Evolutionary conservation across 2,797 vertebrate species (phyloP).

Genomic region (Benthosema pterotum): DNA sequence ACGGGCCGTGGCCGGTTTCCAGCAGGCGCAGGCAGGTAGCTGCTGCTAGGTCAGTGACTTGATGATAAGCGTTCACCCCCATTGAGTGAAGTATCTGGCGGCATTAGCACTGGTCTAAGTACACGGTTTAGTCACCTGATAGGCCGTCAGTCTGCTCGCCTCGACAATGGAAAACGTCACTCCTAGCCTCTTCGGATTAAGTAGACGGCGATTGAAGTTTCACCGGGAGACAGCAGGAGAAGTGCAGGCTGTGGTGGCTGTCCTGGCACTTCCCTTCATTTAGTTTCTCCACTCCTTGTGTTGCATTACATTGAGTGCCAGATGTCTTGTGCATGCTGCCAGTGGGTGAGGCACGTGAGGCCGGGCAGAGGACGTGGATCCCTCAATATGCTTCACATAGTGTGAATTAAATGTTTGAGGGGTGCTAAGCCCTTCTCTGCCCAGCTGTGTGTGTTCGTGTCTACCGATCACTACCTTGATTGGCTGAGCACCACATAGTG

Average conservation of each 20-base stretch:
- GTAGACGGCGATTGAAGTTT: constrained; percentile 69
- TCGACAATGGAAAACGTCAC: constrained; percentile 53
- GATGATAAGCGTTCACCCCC: constrained; percentile 66
- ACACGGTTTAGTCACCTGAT: constrained; percentile 44
- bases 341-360: too few relatives aligned
- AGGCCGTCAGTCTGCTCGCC: constrained; percentile 42
- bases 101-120: constrained; percentile 59
- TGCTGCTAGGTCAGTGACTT: constrained; percentile 62
- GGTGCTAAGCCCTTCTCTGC: too few relatives aligned
- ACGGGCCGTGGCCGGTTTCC: constrained; percentile 33
- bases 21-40: constrained; percentile 38
- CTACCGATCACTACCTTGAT: too few relatives aligned
- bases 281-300: constrained; percentile 29
- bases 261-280: constrained; percentile 32
- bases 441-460: too few relatives aligned
- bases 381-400: too few relatives aligned
- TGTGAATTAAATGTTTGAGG: too few relatives aligned
- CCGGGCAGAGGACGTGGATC: too few relatives aligned
- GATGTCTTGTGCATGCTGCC: too few relatives aligned
- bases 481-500: too few relatives aligned
- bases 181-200: constrained; percentile 63
- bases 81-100: constrained; percentile 64
- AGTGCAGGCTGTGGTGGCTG: constrained; percentile 37
- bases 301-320: constrained; percentile 10
- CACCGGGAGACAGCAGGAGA: constrained; percentile 37